Base-by-base conservation (phyloP, 2,888 invertebrate species). In the Tanypteryx hageni region DNA sequence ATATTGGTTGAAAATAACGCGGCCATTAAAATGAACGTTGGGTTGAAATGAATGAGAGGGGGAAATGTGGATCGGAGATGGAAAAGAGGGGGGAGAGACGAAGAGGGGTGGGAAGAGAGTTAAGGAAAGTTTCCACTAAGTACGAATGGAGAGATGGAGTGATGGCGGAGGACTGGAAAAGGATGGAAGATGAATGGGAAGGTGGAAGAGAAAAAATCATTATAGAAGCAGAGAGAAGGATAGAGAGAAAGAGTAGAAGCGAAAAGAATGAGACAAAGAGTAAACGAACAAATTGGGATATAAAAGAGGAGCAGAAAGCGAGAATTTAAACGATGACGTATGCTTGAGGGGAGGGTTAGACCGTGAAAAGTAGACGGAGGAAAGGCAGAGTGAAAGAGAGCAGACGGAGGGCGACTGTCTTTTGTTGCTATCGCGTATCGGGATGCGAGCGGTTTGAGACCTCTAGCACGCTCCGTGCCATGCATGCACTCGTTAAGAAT, bases 251-350 rank as follows among this genome's bases (percentile, higher is more conserved):
- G 61, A 16, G 61, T 22, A 58, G 16, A 85, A 13, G 18, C 59
- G 59, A 27, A 59, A 10, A 27, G 22, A 13, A 57, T 11, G 22
- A 18, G 59, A n/a, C 10, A 11, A 8, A 22, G 14, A 86, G 59
- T 13, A 14, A 27, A 16, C 27, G 61, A 68, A 18, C 18, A n/a
- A 18, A 9, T 0, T n/a, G n/a, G 16, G 59, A 64, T 2, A 14
- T 16, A 27, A 44, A 64, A 85, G 59, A n/a, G 86, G 44, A 31
- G 44, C 83, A 18, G 11, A 57, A 83, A 11, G 57, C 83, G 83
- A 83, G 56, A 56, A 83, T 56, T 83, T 83, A 18, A 57, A 57
- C 83, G 83, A 83, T 83, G 83, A 83, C 83, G 57, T 83, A n/a
- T 56, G 56, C 57, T 57, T 83, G n/a, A 44, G 10, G 82, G 13